Conservation (phyloP, 2,113 vertebrate genomes). For the Dipodomys ordii region DNA sequence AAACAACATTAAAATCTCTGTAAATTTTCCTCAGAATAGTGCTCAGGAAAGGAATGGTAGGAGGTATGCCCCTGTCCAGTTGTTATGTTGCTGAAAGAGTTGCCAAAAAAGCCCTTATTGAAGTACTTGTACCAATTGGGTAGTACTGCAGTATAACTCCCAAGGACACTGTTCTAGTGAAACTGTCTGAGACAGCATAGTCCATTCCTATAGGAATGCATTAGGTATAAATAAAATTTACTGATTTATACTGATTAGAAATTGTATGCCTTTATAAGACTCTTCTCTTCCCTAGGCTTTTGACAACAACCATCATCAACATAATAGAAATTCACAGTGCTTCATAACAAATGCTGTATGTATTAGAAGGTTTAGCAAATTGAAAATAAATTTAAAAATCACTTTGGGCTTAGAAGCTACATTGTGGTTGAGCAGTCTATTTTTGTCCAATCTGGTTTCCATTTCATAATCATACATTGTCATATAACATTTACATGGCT, state of each 20-base stretch:
- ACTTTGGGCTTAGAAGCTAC: not conserved
- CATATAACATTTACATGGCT: constrained; percentile 35
- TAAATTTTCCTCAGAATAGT: not conserved
- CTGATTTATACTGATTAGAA: constrained; percentile 30
- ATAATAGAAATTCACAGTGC: not conserved
- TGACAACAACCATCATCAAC: not conserved
- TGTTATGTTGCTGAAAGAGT: not conserved
- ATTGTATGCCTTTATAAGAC: constrained; percentile 37
- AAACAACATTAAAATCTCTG: not conserved
- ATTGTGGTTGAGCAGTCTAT: constrained; percentile 38
- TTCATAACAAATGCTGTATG: constrained; percentile 6
- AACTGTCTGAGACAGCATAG: not conserved
- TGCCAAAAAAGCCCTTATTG: not conserved
- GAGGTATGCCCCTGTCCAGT: not conserved
- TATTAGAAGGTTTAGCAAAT: constrained; percentile 47
- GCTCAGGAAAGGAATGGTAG: not conserved
- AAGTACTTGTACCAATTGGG: not conserved
- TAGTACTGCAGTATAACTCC: not conserved
- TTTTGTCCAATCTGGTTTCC: constrained; percentile 51
- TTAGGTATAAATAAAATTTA: constrained; percentile 65
- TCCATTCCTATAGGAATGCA: not conserved
- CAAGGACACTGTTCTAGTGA: not conserved
- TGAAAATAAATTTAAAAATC: constrained; percentile 15
- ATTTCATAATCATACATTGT: constrained; percentile 63
- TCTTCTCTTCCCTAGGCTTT: constrained; percentile 24